phyloP scores from a whole-genome alignment of 64 coral and sea anemone genomes.

The Montipora sp. region DNA sequence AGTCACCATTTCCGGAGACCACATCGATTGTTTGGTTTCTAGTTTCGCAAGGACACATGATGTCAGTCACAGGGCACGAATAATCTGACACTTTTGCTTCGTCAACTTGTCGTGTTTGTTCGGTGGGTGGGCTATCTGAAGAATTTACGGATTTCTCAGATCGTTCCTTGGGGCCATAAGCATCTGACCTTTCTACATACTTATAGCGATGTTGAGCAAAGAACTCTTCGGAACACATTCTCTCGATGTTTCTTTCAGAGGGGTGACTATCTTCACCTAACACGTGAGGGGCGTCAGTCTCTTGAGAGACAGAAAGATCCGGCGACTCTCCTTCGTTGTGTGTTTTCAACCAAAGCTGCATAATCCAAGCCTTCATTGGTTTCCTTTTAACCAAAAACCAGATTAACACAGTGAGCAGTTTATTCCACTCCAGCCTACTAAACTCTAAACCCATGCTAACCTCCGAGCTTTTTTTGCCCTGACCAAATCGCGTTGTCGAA shows the following conservation, averaged over 20 bases:
- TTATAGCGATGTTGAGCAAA: slow-evolving; percentile 5
- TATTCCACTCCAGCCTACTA: background rate
- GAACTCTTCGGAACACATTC: slow-evolving; percentile 4
- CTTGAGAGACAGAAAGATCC: background rate
- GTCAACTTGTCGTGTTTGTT: no score
- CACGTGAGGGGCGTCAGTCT: background rate
- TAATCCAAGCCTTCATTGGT: slow-evolving; percentile 38
- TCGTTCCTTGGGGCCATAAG: background rate
- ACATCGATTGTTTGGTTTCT: no score
- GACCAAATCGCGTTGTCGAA: no score
- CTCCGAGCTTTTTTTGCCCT: no score
- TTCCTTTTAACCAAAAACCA: background rate
- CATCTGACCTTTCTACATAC: background rate
- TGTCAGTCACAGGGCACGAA: no score
- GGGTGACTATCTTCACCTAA: background rate
- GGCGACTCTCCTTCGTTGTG: slow-evolving; percentile 13
- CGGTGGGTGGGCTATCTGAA: no score
- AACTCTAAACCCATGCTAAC: no score
- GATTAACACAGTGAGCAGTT: background rate
- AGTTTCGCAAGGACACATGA: no score
- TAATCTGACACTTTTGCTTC: no score
- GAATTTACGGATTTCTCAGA: background rate
- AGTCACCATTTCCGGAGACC: no score
- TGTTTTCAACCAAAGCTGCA: background rate
- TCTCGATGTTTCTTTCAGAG: background rate